phyloP scores from a whole-genome alignment of 1,140 invertebrate species.

The Atta texana region DNA sequence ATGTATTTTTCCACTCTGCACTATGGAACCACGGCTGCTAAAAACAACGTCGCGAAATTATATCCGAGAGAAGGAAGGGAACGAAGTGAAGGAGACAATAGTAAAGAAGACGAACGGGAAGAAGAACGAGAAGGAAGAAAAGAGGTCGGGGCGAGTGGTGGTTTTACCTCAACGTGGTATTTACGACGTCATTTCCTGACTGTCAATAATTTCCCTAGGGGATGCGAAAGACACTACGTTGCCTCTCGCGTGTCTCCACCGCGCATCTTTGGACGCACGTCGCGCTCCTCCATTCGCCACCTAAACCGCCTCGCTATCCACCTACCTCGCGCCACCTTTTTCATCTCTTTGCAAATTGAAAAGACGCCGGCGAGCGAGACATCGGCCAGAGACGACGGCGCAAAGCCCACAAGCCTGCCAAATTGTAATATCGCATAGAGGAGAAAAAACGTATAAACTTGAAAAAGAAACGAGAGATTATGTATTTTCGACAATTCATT shows the following conservation, averaged over 20 bases:
- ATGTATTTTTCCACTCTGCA: slow-evolving; percentile 32
- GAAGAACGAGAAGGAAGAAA: slow-evolving; percentile 41
- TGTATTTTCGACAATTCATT: slow-evolving; percentile 50
- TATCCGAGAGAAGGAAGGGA: slow-evolving; percentile 55
- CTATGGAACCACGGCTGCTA: slow-evolving; percentile 31
- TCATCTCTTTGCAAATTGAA: slow-evolving; percentile 80
- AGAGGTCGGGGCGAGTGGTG: slow-evolving; percentile 57
- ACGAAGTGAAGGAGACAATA: slow-evolving; percentile 19
- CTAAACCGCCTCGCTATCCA: slow-evolving; percentile 67
- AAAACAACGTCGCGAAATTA: slow-evolving; percentile 78
- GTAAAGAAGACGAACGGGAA: slow-evolving; percentile 23
- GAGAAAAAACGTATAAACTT: slow-evolving; percentile 36
- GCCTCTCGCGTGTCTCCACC: slow-evolving; percentile 65
- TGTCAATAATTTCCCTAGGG: slow-evolving; percentile 86
- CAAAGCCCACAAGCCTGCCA: slow-evolving; percentile 38
- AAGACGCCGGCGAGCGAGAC: slow-evolving; percentile 69
- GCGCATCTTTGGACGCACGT: slow-evolving; percentile 37
- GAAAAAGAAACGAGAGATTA: neutral
- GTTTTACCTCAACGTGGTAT: slow-evolving; percentile 80
- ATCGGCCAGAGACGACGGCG: slow-evolving; percentile 64
- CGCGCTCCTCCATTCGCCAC: slow-evolving; percentile 46
- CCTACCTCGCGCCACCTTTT: slow-evolving; percentile 52
- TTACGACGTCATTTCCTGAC: slow-evolving; percentile 86
- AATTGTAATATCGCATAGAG: slow-evolving; percentile 69
- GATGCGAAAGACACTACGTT: slow-evolving; percentile 80